phyloP scores from a whole-genome alignment of 2,113 vertebrate species.

The Anoplopoma fimbria region DNA sequence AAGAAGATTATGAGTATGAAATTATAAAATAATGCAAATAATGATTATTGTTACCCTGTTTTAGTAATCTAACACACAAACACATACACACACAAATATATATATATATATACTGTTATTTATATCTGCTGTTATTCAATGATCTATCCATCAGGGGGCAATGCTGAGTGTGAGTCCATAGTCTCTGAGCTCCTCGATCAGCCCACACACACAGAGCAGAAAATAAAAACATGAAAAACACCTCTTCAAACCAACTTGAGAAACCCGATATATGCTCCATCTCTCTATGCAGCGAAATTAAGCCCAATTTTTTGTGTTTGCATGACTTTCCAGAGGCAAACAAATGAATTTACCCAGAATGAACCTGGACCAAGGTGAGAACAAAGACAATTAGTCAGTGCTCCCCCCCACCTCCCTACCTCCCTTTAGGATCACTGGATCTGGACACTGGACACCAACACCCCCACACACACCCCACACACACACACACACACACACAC shows the following conservation, averaged over 20 bases:
- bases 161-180: constrained; percentile 65
- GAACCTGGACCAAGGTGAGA: constrained; percentile 73
- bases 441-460: constrained; percentile 54
- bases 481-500: constrained; percentile 22
- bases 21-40: too few relatives aligned
- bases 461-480: neutral
- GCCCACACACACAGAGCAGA: neutral
- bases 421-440: constrained; percentile 25
- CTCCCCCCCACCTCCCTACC: neutral
- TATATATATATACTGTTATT: too few relatives aligned
- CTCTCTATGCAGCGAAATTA: constrained; percentile 5
- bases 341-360: neutral
- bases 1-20: too few relatives aligned
- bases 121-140: constrained; percentile 37
- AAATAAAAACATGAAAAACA: constrained; percentile 6
- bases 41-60: neutral
- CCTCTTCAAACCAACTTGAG: constrained; percentile 29
- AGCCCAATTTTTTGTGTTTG: constrained; percentile 22
- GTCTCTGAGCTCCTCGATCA: neutral
- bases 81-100: too few relatives aligned
- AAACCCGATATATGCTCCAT: neutral
- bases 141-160: constrained; percentile 81
- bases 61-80: neutral
- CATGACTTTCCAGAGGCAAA: neutral
- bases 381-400: constrained; percentile 70